Conservation (phyloP, 2,888 invertebrate species). For the Ochropacha duplaris region DNA sequence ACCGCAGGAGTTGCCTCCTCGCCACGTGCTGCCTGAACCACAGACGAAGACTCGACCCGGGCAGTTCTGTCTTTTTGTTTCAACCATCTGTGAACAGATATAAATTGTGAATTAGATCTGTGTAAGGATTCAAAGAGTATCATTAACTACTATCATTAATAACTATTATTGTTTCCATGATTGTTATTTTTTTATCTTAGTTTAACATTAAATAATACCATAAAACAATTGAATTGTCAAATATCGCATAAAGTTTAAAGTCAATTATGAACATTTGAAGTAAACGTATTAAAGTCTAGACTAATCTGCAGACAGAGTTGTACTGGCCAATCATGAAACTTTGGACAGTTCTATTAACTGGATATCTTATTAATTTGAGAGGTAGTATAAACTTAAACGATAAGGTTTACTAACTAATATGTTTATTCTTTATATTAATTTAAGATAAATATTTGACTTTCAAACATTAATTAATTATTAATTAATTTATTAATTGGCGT, state of each 20-base stretch:
- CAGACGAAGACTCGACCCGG: slow-evolving; percentile 87
- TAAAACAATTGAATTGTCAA: background rate
- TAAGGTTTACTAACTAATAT: background rate
- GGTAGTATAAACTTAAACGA: background rate
- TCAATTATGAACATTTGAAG: slow-evolving; percentile 33
- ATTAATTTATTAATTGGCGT: too few species aligned
- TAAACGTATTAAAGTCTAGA: slow-evolving; percentile 29
- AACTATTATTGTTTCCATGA: too few species aligned
- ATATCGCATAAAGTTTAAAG: slow-evolving; percentile 26
- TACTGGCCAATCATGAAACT: slow-evolving; percentile 27
- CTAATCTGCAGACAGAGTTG: slow-evolving; percentile 24
- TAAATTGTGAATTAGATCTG: slow-evolving; percentile 7
- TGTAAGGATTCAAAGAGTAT: background rate
- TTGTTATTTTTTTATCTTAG: background rate
- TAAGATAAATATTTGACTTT: too few species aligned
- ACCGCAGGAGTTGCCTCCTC: slow-evolving; percentile 80
- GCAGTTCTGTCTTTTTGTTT: slow-evolving; percentile 85
- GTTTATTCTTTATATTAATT: too few species aligned
- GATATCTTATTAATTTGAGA: background rate
- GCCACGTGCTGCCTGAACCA: slow-evolving; percentile 76
- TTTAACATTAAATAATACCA: background rate
- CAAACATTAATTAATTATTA: too few species aligned
- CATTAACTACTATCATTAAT: too few species aligned
- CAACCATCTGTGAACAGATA: slow-evolving; percentile 85
- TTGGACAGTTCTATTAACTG: slow-evolving; percentile 15